These are phyloP conservation scores for Etheostoma perlongum DNA, from an alignment of 2,797 vertebrate genomes.

Conservation along the genomic window DNA sequence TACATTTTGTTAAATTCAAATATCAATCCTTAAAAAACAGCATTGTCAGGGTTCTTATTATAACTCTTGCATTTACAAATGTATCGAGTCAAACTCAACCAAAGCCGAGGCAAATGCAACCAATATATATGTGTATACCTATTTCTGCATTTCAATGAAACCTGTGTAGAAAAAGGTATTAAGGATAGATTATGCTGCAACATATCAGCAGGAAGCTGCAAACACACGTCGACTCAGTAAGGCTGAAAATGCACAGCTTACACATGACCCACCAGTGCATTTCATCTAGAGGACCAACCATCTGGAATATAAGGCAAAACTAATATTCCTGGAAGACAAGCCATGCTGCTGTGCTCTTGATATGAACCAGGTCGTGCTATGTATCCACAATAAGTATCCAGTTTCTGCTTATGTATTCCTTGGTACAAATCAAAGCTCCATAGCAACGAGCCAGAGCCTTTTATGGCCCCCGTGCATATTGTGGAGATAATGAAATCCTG, in stretches of 20 bases:
- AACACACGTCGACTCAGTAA: constrained; percentile 1
- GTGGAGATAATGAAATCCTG: constrained; percentile 74
- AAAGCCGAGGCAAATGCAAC: constrained; percentile 23
- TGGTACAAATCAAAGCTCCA: constrained; percentile 71
- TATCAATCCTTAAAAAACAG: not conserved
- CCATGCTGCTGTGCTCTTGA: constrained; percentile 44
- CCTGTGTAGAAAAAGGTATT: constrained; percentile 31
- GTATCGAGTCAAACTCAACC: not conserved
- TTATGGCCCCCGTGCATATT: constrained; percentile 70
- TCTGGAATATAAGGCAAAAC: constrained; percentile 53
- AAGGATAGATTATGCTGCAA: constrained; percentile 16
- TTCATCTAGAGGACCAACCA: constrained; percentile 50
- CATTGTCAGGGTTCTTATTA: not conserved
- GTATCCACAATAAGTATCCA: constrained; percentile 71
- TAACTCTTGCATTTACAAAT: constrained; percentile 1
- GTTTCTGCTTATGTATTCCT: constrained; percentile 75
- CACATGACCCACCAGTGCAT: constrained; percentile 24
- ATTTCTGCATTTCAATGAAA: constrained; percentile 34
- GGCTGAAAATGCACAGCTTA: constrained; percentile 31
- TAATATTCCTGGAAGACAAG: constrained; percentile 45
- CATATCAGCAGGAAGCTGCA: constrained; percentile 25
- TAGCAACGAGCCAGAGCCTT: constrained; percentile 78
- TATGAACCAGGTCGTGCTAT: constrained; percentile 55
- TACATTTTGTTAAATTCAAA: not conserved
- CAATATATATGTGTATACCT: not conserved